Base-by-base conservation (phyloP, 2,113 vertebrate species). In the Pristiophorus japonicus region DNA sequence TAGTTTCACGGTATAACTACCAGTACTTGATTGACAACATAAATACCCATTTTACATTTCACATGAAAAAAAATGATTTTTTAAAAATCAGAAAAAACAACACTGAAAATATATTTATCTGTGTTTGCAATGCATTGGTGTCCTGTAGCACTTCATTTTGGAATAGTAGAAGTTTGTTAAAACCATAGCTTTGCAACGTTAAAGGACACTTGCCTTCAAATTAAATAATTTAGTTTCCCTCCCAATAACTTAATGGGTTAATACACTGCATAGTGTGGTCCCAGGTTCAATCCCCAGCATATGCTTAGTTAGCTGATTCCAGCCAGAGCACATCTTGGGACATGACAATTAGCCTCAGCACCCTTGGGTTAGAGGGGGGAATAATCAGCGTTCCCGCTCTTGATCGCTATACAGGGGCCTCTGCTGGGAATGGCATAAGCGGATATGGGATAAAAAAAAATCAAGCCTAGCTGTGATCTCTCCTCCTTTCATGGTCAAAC, bases 101-200 rank as follows among this genome's bases (percentile, higher is more conserved):
- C 93, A 94, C 65, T 94, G 92, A 94, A 94, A 94, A 94, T 70
- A 70, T 94, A 94, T 73, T 94, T 66, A 93, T 73, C 93, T 94
- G 59, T 63, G 65, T 94, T 70, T 70, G 66, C 93, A 94, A 67
- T 94, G 65, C 93, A 30, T 34, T 73, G 93, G 1, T 30, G 6
- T 70, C 24, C 65, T 94, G 65, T 70, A 94, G 42, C 38, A 94
- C 24, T 70, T 30, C 93, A 73, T 47, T 51, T 45, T 94, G 42
- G 42, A 94, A 94, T 94, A 38, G 66, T 51, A 94, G 42, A 94
- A 94, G 91, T 94, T 70, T 94, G 93, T 94, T 94, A 47, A 94
- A 94, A 94, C 66, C 65, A 73, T 94, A 94, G 27, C 65, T 94
- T 94, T 94, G 42, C 65, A 94, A 94, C 27, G 14, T 70, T 70